A percentile compares a stretch with the other conserved stretches of the same genome.
These are phyloP conservation scores for Halcyon senegalensis DNA, from an alignment of 2,113 vertebrate species.

Conservation along the genomic window DNA sequence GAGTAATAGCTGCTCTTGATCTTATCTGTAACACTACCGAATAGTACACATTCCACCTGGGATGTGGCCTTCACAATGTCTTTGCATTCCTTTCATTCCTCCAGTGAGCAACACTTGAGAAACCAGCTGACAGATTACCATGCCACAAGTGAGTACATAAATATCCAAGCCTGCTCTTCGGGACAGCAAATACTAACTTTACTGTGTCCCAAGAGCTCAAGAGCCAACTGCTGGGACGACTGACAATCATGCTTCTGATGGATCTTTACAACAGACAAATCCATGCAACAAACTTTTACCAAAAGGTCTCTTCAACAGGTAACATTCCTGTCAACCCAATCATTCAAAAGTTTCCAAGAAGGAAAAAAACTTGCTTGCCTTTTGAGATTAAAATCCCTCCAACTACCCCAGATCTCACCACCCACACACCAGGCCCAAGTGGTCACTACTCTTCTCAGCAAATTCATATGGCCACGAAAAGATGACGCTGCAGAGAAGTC, in stretches of 20 bases:
- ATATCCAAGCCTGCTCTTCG: background rate
- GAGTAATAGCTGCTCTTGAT: background rate
- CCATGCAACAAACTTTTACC: background rate
- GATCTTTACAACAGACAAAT: background rate
- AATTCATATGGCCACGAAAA: background rate
- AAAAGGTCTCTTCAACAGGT: background rate
- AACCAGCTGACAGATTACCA: background rate
- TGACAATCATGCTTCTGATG: background rate
- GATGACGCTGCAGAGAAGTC: background rate
- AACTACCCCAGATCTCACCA: background rate
- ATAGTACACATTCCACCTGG: background rate
- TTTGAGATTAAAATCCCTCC: background rate
- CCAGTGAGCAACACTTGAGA: background rate
- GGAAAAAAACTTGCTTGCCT: background rate
- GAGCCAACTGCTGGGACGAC: background rate
- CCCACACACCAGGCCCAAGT: background rate
- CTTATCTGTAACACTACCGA: background rate
- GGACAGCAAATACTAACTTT: background rate
- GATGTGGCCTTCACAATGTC: background rate
- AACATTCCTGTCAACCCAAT: background rate
- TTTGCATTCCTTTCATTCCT: background rate
- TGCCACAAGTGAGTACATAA: background rate
- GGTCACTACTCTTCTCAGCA: background rate
- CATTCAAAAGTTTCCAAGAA: background rate
- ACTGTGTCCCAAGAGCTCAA: background rate